Evolutionary conservation across 2,888 invertebrate genomes (phyloP).

Genomic region (Lymantria monacha): DNA sequence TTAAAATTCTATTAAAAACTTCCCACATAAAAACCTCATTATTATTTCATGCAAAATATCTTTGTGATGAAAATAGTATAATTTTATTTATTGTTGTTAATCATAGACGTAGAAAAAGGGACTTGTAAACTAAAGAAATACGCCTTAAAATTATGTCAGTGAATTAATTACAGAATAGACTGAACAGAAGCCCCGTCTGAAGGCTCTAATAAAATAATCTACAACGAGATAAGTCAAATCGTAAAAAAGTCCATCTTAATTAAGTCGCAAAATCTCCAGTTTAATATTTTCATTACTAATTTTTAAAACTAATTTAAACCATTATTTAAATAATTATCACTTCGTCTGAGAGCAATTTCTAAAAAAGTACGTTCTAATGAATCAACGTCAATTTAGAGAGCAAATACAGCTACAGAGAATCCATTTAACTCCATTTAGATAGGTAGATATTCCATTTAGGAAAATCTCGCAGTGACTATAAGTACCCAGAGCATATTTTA

Average conservation of each 20-base stretch:
- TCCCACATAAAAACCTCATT: background rate
- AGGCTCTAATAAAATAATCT: background rate
- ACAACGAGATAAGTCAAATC: background rate
- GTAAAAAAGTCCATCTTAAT: background rate
- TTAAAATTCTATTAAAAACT: background rate
- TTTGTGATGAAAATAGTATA: background rate
- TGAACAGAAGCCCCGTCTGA: background rate
- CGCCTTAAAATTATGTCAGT: too few relatives aligned
- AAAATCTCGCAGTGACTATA: slow-evolving; percentile 2
- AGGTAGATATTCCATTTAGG: background rate
- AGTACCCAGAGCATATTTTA: slow-evolving; percentile 46
- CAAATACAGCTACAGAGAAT: too few relatives aligned
- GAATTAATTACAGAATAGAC: background rate
- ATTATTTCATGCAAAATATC: background rate
- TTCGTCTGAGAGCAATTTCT: too few relatives aligned
- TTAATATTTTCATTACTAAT: background rate
- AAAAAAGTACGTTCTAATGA: too few relatives aligned
- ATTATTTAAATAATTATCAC: too few relatives aligned
- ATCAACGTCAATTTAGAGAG: too few relatives aligned
- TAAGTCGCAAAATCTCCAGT: background rate
- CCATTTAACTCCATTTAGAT: too few relatives aligned
- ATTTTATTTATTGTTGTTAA: too few relatives aligned
- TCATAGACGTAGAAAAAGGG: background rate
- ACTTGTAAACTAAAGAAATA: too few relatives aligned
- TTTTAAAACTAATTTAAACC: too few relatives aligned